phyloP scores from a whole-genome alignment of 2,113 vertebrate species.

The Sigmodon hispidus region DNA sequence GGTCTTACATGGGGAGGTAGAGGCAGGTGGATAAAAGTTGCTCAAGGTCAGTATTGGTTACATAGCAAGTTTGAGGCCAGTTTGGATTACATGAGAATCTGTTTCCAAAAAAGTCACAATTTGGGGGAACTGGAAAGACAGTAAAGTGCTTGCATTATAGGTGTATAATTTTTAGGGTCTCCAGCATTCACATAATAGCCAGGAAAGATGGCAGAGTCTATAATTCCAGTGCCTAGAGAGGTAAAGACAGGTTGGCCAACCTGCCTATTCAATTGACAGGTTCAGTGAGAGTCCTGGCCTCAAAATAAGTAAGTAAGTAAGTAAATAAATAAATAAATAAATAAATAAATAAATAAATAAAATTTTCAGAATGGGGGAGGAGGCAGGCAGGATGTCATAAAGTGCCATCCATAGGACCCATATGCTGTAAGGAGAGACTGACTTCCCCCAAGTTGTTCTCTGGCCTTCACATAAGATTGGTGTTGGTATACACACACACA shows the following conservation, averaged over 20 bases:
- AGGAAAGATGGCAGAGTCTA: background rate
- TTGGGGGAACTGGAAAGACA: background rate
- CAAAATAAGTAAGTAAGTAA: background rate
- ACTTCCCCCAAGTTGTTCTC: background rate
- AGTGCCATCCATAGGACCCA: background rate
- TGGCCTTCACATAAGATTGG: background rate
- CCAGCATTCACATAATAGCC: background rate
- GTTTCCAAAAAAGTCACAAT: background rate
- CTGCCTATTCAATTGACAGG: background rate
- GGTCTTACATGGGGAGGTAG: background rate
- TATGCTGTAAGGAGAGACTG: background rate
- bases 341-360: background rate
- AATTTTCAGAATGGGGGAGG: fast-evolving
- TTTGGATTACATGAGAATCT: background rate
- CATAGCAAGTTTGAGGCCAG: background rate
- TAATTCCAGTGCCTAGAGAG: background rate
- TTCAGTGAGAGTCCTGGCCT: no score
- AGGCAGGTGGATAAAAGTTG: background rate
- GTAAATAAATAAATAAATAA: background rate
- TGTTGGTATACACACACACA: no score
- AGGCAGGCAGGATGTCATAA: background rate
- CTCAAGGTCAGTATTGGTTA: background rate
- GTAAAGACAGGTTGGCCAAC: background rate
- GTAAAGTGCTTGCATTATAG: background rate
- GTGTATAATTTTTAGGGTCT: background rate